A percentile compares a stretch with the other conserved stretches of the same genome.
Conservation (phyloP, 2,113 vertebrate genomes). For the Atlantisia rogersi region DNA sequence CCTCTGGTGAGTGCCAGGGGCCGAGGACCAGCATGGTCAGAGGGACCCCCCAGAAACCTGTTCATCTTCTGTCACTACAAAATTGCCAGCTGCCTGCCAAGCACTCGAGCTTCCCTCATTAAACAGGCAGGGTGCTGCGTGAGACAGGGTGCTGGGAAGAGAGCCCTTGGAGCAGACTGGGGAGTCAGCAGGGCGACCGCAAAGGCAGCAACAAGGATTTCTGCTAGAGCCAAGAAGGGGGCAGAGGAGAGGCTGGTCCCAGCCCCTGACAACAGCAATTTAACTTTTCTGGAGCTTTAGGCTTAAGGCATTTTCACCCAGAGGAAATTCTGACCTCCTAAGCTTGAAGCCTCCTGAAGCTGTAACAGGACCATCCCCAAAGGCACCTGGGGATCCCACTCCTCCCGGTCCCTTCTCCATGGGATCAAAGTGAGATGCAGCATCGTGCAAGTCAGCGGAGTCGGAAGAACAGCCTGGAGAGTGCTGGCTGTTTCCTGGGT, state of each 20-base stretch:
- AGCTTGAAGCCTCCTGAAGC: neutral
- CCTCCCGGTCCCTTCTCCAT: neutral
- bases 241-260: neutral
- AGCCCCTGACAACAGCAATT: no score
- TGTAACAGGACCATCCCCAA: neutral
- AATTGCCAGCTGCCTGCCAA: neutral
- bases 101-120: neutral
- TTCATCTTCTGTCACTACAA: neutral
- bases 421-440: neutral
- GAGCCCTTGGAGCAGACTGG: neutral
- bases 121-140: neutral
- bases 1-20: rapidly evolving
- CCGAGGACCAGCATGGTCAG: neutral
- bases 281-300: neutral
- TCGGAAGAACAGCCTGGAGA: neutral
- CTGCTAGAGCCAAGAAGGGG: neutral
- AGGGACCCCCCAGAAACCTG: neutral
- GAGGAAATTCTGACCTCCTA: neutral
- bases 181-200: neutral
- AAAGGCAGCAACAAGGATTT: neutral
- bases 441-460: neutral
- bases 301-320: neutral
- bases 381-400: neutral
- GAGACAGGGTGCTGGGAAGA: neutral
- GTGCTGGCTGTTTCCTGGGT: neutral